Evolutionary conservation across 1,140 invertebrate species (phyloP).

Genomic region (Vanessa tameamea): DNA sequence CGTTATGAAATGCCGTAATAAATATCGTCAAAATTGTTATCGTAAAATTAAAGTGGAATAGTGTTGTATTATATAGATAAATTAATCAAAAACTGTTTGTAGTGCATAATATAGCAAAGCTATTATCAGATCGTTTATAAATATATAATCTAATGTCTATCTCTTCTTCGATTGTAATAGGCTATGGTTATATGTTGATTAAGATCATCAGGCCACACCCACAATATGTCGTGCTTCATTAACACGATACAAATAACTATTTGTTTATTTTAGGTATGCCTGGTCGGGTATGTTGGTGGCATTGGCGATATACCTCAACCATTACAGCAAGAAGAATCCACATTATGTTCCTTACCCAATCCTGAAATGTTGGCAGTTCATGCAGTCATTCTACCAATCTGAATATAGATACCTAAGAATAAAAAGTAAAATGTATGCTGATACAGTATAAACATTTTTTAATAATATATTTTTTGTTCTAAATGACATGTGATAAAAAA

Average conservation of each 20-base stretch:
- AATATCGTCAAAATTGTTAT: no score
- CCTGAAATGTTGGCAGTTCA: conserved; percentile 49
- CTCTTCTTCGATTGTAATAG: no score
- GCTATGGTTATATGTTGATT: no score
- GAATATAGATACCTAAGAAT: conserved; percentile 67
- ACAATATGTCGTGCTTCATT: no score
- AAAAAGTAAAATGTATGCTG: conserved; percentile 66
- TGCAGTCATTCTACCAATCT: conserved; percentile 58
- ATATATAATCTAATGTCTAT: no score
- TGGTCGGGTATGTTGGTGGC: conserved; percentile 94
- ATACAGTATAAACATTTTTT: conserved; percentile 52
- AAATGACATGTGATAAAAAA: background rate
- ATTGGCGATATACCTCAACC: conserved; percentile 94
- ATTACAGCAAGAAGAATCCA: conserved; percentile 88
- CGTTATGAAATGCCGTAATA: no score
- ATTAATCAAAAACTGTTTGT: no score
- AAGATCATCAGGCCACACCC: no score
- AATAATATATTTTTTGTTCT: background rate
- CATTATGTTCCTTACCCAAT: conserved; percentile 59
- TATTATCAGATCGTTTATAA: no score
- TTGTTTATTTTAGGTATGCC: conserved; percentile 86
- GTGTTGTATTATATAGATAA: no score
- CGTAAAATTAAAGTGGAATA: no score
- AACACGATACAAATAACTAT: background rate
- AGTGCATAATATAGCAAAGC: no score